Evolutionary conservation across 2,888 invertebrate genomes (phyloP), one percentile per base, ranked within the genome.

Genomic region (Gisinianus flammeolus): DNA sequence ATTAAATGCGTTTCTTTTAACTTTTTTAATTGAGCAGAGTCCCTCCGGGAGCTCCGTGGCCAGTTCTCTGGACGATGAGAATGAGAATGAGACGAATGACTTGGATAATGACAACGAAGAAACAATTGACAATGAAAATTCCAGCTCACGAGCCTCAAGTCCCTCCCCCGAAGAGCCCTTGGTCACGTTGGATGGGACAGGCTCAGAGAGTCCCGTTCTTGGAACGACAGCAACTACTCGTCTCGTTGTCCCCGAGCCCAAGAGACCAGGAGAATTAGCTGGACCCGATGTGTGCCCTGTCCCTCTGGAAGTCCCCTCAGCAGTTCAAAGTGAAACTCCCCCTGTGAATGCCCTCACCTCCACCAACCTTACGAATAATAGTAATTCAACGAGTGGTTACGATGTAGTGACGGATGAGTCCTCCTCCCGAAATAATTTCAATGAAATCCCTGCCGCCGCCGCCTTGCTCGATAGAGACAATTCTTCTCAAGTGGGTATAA

Each of bases 41-140:
- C 95, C 95, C 19, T 92, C 93, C 62, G 93, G 93, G 86, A 94
- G 94, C 86, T 90, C 94, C 80, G 94, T 94, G 86, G 94, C 94
- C 85, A 94, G 93, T 85, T 92, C 94, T 62, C 91, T 93, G 69
- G 93, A 93, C 86, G 91, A 91, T 79, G 90, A 90, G 80, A 89
- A 90, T 80, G 91, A 91, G 66, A 79, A 80, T 74, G 85, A 85
- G 66, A 76, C 76, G 24, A 84, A 85, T 44, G 84, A 82, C 54
- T 80, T 76, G 73, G 81, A 81, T 72, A 80, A 81, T 71, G 83
- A 84, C 78, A 82, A 82, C 75, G 81, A 84, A 78, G 80, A 83
- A 77, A 84, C 83, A 69, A 77, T 77, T 73, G 81, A 81, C 79
- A 81, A 79, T 73, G 85, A 85, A 70, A 83, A 84, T 77, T 82